phyloP scores from a whole-genome alignment of 2,113 vertebrate species.

The Erythrocercus mccallii region DNA sequence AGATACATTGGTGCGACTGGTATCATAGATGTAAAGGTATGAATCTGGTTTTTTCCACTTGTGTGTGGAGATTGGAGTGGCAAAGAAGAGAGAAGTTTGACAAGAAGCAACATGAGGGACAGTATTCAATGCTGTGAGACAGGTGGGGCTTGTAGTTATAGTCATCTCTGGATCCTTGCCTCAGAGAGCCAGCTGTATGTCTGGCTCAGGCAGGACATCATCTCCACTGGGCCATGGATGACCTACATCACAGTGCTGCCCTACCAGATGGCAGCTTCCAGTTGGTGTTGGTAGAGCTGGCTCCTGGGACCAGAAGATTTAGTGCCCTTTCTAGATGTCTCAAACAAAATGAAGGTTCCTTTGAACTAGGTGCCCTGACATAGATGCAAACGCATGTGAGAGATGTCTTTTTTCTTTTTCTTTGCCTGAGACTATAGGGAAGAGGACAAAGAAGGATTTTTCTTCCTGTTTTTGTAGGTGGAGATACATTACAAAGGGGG shows the following conservation, averaged over 20 bases:
- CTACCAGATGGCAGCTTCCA: background rate
- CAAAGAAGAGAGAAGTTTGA: background rate
- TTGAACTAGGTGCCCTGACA: background rate
- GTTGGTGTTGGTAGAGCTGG: background rate
- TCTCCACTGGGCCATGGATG: background rate
- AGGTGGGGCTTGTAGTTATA: background rate
- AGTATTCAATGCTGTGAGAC: background rate
- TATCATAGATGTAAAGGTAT: background rate
- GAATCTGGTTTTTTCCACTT: background rate
- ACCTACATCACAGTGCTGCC: background rate
- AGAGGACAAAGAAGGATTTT: background rate
- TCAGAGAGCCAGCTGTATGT: background rate
- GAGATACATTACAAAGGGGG: background rate
- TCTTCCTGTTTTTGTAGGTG: background rate
- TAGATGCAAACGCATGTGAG: background rate
- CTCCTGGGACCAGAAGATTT: background rate
- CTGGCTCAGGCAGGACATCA: background rate
- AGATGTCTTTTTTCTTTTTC: background rate
- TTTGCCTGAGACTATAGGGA: background rate
- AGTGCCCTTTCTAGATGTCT: background rate
- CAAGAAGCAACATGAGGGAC: background rate
- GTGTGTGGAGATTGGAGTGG: background rate
- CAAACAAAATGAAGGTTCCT: background rate
- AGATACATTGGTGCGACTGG: rapidly evolving
- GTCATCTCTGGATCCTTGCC: background rate